These are phyloP conservation scores for Tetragonula clypearis DNA, from an alignment of 1,140 invertebrate genomes.

Conservation along the genomic window DNA sequence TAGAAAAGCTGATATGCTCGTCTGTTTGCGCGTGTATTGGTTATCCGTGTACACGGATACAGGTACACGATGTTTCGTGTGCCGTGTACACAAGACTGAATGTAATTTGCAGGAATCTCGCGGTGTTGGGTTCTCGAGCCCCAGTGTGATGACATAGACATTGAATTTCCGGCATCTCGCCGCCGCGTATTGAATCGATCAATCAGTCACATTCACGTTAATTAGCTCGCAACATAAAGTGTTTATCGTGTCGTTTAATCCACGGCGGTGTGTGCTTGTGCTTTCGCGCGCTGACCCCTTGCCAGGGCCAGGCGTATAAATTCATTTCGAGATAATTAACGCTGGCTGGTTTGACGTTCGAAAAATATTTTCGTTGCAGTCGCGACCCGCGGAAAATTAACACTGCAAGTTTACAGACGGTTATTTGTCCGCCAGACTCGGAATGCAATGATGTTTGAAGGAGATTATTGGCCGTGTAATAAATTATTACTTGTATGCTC, in stretches of 20 bases:
- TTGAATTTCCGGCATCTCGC: slow-evolving; percentile 50
- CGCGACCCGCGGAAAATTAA: slow-evolving; percentile 14
- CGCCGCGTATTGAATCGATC: slow-evolving; percentile 41
- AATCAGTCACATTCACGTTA: slow-evolving; percentile 45
- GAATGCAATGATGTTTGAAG: background rate
- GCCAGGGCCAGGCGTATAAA: background rate
- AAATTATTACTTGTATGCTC: background rate
- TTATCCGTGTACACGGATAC: background rate
- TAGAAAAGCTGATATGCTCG: background rate
- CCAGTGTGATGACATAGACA: slow-evolving; percentile 43
- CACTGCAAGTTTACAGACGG: no score
- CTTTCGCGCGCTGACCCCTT: background rate
- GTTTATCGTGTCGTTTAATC: slow-evolving; percentile 2
- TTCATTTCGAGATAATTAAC: background rate
- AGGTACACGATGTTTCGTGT: slow-evolving; percentile 22
- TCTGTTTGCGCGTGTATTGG: background rate
- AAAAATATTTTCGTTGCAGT: slow-evolving; percentile 30
- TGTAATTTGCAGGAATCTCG: slow-evolving; percentile 47
- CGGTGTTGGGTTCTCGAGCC: background rate
- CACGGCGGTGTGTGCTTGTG: background rate
- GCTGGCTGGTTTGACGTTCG: background rate
- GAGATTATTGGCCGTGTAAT: background rate
- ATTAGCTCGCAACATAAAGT: slow-evolving; percentile 32
- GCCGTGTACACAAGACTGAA: slow-evolving; percentile 24
- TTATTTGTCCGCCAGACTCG: background rate